Percentiles rank a stretch among this genome's conserved stretches.
These are phyloP conservation scores for Mimumesa dahlbomi DNA, from an alignment of 2,888 invertebrate genomes.

Conservation along the genomic window DNA sequence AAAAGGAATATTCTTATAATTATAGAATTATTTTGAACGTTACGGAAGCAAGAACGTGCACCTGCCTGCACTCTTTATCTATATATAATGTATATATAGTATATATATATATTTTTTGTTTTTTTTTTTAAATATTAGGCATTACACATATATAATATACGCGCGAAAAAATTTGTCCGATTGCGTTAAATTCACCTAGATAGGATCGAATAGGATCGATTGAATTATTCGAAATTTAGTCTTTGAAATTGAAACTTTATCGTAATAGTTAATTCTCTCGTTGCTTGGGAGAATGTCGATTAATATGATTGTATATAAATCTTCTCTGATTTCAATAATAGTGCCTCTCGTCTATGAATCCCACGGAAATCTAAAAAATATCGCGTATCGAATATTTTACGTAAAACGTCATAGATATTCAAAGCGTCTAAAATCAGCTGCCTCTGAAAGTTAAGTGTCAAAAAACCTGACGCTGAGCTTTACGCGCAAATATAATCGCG, in stretches of 20 bases:
- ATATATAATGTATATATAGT: too few species aligned
- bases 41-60: conserved; percentile 25
- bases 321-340: background rate
- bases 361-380: conserved; percentile 15
- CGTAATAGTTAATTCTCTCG: conserved; percentile 12
- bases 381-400: conserved; percentile 9
- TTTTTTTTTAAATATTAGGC: background rate
- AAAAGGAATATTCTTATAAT: conserved; percentile 30
- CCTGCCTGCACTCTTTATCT: background rate
- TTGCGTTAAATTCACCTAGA: conserved; percentile 1
- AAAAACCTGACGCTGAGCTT: background rate
- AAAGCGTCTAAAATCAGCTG: conserved; percentile 30
- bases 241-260: conserved; percentile 21
- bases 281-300: conserved; percentile 14
- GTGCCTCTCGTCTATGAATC: background rate
- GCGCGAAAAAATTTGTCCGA: background rate
- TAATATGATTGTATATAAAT: background rate
- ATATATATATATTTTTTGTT: too few species aligned
- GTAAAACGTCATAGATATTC: conserved; percentile 10
- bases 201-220: background rate
- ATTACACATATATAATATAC: background rate
- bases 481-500: too few species aligned
- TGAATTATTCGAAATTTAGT: conserved; percentile 18
- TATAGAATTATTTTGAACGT: conserved; percentile 19
- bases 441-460: conserved; percentile 3